phyloP scores from a whole-genome alignment of 2,797 vertebrate species.

The Adrianichthys oophorus region DNA sequence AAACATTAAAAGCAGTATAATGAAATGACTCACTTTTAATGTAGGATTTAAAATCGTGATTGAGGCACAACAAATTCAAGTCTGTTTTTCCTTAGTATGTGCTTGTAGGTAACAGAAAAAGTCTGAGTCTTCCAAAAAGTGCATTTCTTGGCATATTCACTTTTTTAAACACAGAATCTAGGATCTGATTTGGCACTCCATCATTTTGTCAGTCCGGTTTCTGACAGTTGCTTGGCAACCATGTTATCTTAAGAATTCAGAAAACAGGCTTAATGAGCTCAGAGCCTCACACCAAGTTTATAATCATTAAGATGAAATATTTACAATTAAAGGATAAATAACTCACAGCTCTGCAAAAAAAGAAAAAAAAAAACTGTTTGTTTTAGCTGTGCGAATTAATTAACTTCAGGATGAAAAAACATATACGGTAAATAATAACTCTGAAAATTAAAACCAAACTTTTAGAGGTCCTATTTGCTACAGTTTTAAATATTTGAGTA shows the following conservation, averaged over 20 bases:
- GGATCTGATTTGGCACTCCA: neutral
- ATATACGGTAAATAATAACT: no score
- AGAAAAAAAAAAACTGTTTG: no score
- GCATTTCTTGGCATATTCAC: no score
- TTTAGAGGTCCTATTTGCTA: no score
- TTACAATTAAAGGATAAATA: no score
- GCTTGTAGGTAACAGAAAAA: neutral
- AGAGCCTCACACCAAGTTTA: neutral
- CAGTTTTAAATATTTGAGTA: no score
- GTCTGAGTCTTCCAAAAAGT: neutral
- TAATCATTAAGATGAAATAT: no score
- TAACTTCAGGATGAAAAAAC: no score
- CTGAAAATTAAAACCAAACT: no score
- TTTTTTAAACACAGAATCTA: no score
- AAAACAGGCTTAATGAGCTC: neutral
- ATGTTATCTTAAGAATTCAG: neutral
- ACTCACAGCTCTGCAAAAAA: neutral
- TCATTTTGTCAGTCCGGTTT: neutral
- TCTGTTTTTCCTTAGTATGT: neutral
- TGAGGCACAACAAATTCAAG: neutral
- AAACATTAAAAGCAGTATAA: neutral
- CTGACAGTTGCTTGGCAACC: slow-evolving; percentile 1
- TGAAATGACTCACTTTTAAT: neutral
- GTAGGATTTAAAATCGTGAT: neutral
- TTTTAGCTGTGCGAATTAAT: no score